These are phyloP conservation scores for Meloidogyne exigua DNA, from an alignment of 1,140 invertebrate genomes.

Conservation along the genomic window DNA sequence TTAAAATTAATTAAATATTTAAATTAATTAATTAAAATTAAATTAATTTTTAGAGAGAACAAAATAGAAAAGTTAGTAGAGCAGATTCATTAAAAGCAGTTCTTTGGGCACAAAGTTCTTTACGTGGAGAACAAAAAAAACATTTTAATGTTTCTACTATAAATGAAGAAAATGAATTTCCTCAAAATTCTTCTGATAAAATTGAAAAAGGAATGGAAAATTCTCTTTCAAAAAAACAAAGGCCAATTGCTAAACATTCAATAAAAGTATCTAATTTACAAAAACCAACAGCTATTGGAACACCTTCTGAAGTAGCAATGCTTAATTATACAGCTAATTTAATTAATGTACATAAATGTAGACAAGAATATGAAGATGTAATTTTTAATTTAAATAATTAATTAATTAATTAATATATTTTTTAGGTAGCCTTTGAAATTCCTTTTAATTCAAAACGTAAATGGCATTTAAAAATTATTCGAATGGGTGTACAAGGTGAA, in stretches of 20 bases:
- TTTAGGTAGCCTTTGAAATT: slow-evolving; percentile 61
- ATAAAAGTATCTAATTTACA: background rate
- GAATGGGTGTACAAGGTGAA: slow-evolving; percentile 23
- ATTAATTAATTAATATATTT: slow-evolving; percentile 16
- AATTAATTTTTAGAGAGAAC: background rate
- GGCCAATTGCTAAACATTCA: background rate
- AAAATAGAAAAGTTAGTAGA: slow-evolving; percentile 13
- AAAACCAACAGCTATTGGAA: slow-evolving; percentile 33
- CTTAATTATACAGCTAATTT: slow-evolving; percentile 42
- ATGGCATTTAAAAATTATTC: slow-evolving; percentile 54
- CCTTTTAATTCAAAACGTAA: slow-evolving; percentile 60
- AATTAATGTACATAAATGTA: slow-evolving; percentile 41
- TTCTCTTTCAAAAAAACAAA: background rate
- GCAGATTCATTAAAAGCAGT: slow-evolving; percentile 7
- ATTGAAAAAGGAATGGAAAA: background rate
- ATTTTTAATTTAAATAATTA: background rate
- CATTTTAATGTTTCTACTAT: slow-evolving; percentile 5
- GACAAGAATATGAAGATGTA: slow-evolving; percentile 25
- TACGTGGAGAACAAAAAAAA: slow-evolving; percentile 16
- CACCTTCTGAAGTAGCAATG: slow-evolving; percentile 55
- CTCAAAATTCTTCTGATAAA: background rate
- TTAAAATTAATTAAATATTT: background rate
- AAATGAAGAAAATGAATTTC: background rate
- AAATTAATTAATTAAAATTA: background rate
- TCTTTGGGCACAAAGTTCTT: background rate